phyloP scores from a whole-genome alignment of 2,113 vertebrate species.

The Synodontis membranacea region DNA sequence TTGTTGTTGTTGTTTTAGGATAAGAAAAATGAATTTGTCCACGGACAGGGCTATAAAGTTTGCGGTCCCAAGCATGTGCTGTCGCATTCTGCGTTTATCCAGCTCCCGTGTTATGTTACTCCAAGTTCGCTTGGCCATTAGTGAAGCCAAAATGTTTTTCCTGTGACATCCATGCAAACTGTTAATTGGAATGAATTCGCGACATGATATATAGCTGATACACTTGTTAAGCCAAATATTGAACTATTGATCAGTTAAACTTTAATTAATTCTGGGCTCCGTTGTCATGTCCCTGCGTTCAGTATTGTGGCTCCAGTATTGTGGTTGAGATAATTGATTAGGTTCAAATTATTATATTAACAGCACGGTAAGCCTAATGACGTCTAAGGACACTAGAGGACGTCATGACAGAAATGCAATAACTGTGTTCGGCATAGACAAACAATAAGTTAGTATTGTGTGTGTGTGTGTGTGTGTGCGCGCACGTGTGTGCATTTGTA shows the following conservation, averaged over 20 bases:
- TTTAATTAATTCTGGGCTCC: conserved; percentile 14
- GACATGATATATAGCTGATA: conserved; percentile 3
- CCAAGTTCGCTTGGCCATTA: background rate
- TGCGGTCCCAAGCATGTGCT: background rate
- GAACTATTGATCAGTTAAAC: conserved; percentile 17
- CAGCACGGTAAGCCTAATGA: too few species aligned
- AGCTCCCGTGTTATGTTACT: too few species aligned
- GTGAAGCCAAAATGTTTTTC: background rate
- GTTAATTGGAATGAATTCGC: background rate
- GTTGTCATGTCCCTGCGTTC: background rate
- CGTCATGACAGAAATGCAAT: conserved; percentile 13
- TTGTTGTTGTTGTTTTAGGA: background rate
- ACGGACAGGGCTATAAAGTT: background rate
- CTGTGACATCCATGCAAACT: background rate
- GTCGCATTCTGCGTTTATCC: background rate
- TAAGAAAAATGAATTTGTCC: background rate
- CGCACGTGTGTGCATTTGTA: background rate
- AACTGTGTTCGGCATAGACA: background rate
- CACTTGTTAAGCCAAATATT: conserved; percentile 4
- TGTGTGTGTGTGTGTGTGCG: background rate
- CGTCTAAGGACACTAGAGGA: conserved; percentile 16
- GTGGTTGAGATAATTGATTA: background rate
- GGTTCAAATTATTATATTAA: background rate
- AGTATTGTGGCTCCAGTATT: background rate
- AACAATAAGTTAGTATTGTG: background rate